Percentiles rank a stretch among this genome's conserved stretches.
phyloP scores from a whole-genome alignment of 2,797 vertebrate genomes.

The Sebastes matsubarae region DNA sequence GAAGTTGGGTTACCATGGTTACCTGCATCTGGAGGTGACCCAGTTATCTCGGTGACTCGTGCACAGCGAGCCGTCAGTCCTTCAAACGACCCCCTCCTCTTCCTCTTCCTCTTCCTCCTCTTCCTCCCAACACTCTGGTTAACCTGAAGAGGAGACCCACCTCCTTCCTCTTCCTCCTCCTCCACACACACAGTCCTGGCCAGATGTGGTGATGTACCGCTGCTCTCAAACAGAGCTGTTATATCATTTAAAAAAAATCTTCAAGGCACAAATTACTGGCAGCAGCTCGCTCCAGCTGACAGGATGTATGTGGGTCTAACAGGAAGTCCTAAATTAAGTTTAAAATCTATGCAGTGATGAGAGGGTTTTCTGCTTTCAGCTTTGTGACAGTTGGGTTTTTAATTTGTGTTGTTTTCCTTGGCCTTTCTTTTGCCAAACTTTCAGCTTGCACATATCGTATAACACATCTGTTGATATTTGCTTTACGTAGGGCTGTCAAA shows the following conservation, averaged over 20 bases:
- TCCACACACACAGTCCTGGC: conserved; percentile 6
- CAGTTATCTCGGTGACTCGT: conserved; percentile 64
- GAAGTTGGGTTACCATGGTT: conserved; percentile 65
- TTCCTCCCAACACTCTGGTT: background rate
- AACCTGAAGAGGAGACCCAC: conserved; percentile 11
- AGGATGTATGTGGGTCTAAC: background rate
- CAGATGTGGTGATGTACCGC: conserved; percentile 34
- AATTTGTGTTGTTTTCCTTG: background rate
- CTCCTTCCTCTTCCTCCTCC: background rate
- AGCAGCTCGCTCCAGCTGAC: background rate
- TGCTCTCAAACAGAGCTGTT: conserved; percentile 16
- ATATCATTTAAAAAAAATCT: background rate
- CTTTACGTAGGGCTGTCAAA: accelerated
- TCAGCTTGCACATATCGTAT: accelerated
- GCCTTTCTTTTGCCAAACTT: background rate
- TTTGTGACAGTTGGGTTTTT: background rate
- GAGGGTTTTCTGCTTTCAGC: background rate
- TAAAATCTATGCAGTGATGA: background rate
- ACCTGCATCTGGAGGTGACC: conserved; percentile 66
- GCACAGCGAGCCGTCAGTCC: conserved; percentile 68
- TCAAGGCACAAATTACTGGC: background rate
- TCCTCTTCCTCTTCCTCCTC: background rate
- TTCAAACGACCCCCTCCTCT: conserved; percentile 57
- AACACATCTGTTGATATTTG: background rate
- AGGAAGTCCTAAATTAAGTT: background rate